These are phyloP conservation scores for Canis aureus DNA, from an alignment of 2,113 vertebrate species.

Conservation along the genomic window DNA sequence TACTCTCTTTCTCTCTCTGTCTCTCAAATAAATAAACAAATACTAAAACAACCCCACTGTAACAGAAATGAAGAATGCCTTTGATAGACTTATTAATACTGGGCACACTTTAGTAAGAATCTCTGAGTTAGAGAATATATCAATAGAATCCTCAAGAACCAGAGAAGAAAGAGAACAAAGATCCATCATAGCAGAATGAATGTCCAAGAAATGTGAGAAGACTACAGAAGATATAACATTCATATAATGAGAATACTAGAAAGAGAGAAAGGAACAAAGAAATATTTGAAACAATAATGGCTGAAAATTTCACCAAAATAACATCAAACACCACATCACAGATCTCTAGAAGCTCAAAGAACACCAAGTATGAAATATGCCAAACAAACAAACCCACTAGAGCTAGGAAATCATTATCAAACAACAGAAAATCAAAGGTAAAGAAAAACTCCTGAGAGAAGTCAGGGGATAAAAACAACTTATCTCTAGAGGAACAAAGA, in stretches of 20 bases:
- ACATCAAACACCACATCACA: not conserved
- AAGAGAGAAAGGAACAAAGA: not conserved
- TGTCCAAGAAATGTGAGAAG: not conserved
- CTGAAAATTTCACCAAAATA: not conserved
- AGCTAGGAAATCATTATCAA: not conserved
- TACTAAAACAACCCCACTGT: not conserved
- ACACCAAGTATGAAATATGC: not conserved
- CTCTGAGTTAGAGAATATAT: not conserved
- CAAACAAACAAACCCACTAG: not conserved
- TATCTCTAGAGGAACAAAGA: not conserved
- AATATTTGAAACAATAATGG: not conserved
- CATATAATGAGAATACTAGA: not conserved
- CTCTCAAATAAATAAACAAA: not conserved
- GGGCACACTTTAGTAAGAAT: not conserved
- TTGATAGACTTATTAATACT: not conserved
- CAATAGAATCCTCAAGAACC: not conserved
- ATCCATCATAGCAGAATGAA: not conserved
- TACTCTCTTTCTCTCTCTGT: not conserved
- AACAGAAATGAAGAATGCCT: not conserved
- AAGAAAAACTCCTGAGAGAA: not conserved
- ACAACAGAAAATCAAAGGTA: not conserved
- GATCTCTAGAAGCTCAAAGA: not conserved
- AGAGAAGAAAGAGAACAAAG: not conserved
- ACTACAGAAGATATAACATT: not conserved
- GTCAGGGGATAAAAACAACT: not conserved